These are phyloP conservation scores for Clistopyga incitator DNA, from an alignment of 2,888 invertebrate species.

Conservation along the genomic window DNA sequence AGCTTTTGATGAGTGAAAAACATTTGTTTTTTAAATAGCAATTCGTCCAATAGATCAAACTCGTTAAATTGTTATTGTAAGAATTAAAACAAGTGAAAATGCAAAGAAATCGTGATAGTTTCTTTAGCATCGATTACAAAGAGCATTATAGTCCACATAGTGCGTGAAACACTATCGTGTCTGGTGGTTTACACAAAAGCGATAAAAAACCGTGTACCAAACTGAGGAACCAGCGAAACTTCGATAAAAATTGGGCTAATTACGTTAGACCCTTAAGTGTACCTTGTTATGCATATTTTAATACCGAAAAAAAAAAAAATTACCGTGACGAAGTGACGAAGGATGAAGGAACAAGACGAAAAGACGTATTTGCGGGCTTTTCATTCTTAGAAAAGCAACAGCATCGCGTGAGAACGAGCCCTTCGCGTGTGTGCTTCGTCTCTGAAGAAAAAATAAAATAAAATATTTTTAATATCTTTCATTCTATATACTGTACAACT, in stretches of 20 bases:
- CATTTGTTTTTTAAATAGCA: no score
- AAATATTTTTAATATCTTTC: conserved; percentile 11
- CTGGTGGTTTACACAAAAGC: neutral
- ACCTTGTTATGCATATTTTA: conserved; percentile 44
- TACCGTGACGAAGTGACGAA: conserved; percentile 27
- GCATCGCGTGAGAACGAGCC: conserved; percentile 59
- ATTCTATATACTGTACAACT: conserved; percentile 1
- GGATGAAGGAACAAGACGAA: conserved; percentile 5
- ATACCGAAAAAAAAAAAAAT: conserved; percentile 21
- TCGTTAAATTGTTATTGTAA: no score
- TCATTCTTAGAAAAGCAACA: conserved; percentile 52
- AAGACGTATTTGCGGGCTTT: conserved; percentile 15
- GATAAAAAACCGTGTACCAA: conserved; percentile 9
- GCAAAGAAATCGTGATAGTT: no score
- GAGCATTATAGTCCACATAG: no score
- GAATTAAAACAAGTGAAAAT: no score
- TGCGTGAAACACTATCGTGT: no score
- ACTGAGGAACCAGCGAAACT: conserved; percentile 44
- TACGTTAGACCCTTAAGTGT: neutral
- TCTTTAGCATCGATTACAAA: no score
- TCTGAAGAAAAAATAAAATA: conserved; percentile 21
- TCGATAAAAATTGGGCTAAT: conserved; percentile 5
- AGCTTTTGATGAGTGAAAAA: no score
- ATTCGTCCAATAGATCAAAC: no score
- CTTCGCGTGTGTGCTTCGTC: conserved; percentile 40